Conservation (phyloP, 2,888 invertebrate species). For the Syrista parreyssii region DNA sequence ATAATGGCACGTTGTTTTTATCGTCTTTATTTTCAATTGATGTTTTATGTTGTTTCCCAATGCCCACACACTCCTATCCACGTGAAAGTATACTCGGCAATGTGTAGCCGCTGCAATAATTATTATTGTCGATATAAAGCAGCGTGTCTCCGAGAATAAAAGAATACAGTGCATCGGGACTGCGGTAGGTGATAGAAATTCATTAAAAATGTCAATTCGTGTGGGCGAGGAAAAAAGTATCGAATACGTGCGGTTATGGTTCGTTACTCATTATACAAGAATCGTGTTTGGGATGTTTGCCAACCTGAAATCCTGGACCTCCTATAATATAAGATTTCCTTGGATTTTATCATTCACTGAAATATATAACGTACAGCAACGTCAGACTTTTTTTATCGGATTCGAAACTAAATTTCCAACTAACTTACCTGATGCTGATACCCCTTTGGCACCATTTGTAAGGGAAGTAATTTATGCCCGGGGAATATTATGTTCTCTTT, state of each 20-base stretch:
- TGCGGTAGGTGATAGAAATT: not conserved
- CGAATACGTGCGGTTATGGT: not conserved
- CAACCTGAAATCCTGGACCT: not conserved
- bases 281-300: not conserved
- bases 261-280: not conserved
- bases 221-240: not conserved
- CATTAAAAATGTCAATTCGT: not conserved
- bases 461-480: not conserved
- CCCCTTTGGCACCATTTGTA: not conserved
- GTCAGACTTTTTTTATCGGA: not conserved
- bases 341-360: not conserved
- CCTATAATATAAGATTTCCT: not conserved
- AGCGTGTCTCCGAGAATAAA: not conserved
- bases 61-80: not conserved
- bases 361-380: not conserved
- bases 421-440: not conserved
- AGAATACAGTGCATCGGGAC: not conserved
- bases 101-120: not conserved
- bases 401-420: not conserved
- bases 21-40: not conserved
- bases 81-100: not conserved
- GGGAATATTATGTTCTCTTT: not conserved
- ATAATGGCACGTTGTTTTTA: not conserved
- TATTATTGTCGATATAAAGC: not conserved
- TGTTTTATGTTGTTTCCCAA: not conserved